phyloP scores from a whole-genome alignment of 2,113 vertebrate species.

The Dinomys branickii region DNA sequence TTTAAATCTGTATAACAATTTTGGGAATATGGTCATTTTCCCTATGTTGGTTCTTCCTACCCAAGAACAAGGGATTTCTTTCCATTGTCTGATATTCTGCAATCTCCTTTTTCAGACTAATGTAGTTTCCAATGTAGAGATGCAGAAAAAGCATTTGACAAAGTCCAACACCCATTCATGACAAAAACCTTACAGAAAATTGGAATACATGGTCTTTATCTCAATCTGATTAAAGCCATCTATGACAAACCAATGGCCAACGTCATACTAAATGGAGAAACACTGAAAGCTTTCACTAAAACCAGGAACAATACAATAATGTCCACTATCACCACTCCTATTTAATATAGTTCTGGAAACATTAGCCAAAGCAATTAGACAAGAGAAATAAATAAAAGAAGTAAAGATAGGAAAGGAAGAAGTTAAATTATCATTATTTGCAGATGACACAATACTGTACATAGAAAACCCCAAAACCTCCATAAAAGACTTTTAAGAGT shows the following conservation, averaged over 20 bases:
- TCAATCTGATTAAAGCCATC: background rate
- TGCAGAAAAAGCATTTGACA: background rate
- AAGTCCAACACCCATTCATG: background rate
- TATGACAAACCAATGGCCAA: background rate
- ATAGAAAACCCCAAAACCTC: background rate
- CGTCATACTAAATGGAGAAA: background rate
- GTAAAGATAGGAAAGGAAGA: background rate
- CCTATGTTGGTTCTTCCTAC: background rate
- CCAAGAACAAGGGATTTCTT: background rate
- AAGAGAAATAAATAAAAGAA: background rate
- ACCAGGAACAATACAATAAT: background rate
- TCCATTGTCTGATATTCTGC: background rate
- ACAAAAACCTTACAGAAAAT: background rate
- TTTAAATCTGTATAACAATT: background rate
- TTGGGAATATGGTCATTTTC: background rate
- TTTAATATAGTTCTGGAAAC: background rate
- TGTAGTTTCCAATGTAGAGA: background rate
- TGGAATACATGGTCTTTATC: background rate
- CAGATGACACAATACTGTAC: background rate
- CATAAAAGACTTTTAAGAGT: background rate
- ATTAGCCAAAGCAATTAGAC: background rate
- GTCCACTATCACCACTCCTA: background rate
- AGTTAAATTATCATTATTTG: background rate
- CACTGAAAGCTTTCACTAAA: background rate
- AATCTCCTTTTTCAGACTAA: background rate